Percentiles rank a stretch among this genome's conserved stretches.
Evolutionary conservation across 2,113 vertebrate species (phyloP).

Genomic region (Ochotona curzoniae): DNA sequence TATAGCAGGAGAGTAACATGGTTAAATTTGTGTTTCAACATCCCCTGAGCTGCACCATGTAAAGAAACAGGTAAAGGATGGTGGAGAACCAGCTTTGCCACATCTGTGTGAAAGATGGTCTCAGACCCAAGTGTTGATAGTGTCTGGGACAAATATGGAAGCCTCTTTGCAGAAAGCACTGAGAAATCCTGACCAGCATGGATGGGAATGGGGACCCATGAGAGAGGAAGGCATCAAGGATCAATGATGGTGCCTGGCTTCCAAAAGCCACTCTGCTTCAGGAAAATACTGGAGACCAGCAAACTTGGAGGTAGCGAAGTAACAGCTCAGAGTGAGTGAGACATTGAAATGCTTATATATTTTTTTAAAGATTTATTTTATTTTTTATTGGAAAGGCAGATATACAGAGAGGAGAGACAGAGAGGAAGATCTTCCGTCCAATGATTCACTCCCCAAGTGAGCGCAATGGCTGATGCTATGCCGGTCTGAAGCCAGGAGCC

Average conservation of each 20-base stretch:
- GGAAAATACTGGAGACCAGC: neutral
- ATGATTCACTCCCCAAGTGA: no score
- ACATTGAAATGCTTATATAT: neutral
- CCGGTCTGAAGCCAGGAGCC: no score
- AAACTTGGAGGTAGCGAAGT: no score
- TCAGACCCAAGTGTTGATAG: neutral
- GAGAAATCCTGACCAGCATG: neutral
- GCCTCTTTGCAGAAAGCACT: neutral
- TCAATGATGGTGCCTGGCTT: neutral
- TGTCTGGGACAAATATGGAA: neutral
- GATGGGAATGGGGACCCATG: neutral
- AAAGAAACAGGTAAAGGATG: rapidly evolving
- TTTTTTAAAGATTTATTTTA: no score
- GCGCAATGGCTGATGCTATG: no score
- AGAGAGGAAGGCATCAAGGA: neutral
- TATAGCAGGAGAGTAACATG: neutral
- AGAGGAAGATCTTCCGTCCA: no score
- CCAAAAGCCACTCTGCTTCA: neutral
- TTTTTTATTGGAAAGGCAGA: no score
- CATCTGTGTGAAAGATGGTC: neutral
- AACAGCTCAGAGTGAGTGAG: neutral
- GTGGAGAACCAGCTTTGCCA: neutral
- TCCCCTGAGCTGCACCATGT: no score
- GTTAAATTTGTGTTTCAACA: neutral
- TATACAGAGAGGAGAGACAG: no score